These are phyloP conservation scores for Neogale vison DNA, from an alignment of 2,113 vertebrate species.

Conservation along the genomic window DNA sequence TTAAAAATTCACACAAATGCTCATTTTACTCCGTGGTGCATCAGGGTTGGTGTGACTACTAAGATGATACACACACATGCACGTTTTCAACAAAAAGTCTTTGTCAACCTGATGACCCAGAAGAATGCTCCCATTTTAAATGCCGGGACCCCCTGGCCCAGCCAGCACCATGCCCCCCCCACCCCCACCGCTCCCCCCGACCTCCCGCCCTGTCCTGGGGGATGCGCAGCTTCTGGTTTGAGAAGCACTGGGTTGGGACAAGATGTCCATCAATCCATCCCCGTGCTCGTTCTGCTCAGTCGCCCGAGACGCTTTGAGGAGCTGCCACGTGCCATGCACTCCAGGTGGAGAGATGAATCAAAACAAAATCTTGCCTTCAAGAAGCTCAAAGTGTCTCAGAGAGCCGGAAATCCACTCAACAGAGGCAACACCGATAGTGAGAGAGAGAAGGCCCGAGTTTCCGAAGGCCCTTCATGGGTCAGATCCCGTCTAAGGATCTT, in stretches of 20 bases:
- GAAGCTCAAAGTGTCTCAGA: not conserved
- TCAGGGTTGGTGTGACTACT: not conserved
- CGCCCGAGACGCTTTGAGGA: not conserved
- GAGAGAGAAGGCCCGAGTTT: fast-evolving
- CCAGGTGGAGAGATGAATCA: not conserved
- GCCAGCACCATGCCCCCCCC: fast-evolving
- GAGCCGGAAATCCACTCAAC: fast-evolving
- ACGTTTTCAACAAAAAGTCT: not conserved
- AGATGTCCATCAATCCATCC: fast-evolving
- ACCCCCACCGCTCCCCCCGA: too few species aligned
- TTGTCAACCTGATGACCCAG: not conserved
- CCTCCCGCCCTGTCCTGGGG: not conserved
- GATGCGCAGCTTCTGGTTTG: fast-evolving
- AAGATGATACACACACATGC: not conserved
- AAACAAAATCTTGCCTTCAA: too few species aligned
- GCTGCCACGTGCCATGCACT: not conserved
- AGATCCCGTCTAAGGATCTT: fast-evolving
- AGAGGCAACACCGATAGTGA: not conserved
- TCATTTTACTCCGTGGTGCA: not conserved
- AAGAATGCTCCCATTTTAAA: not conserved
- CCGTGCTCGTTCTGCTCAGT: not conserved
- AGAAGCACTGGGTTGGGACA: not conserved
- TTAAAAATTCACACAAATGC: slow-evolving; percentile 19
- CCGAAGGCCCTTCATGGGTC: fast-evolving
- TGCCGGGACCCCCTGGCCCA: not conserved